A percentile compares a stretch with the other conserved stretches of the same genome.
These are phyloP conservation scores for Ypsolopha sequella DNA, from an alignment of 2,888 invertebrate species.

Conservation along the genomic window DNA sequence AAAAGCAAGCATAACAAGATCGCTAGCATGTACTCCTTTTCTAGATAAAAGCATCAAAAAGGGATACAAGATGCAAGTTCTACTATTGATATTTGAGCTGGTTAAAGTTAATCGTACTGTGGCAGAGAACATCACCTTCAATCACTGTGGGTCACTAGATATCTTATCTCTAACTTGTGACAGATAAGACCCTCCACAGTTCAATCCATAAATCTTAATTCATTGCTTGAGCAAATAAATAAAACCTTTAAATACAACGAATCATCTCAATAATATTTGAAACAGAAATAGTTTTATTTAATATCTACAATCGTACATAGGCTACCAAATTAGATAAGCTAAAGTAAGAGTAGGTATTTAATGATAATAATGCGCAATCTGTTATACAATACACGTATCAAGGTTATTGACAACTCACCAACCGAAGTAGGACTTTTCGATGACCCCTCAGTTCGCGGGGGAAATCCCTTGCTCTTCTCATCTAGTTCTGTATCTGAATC, in stretches of 20 bases:
- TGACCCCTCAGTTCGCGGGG: slow-evolving; percentile 54
- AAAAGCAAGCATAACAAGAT: no score
- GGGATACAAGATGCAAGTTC: no score
- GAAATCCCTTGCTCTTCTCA: slow-evolving; percentile 55
- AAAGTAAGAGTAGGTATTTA: not conserved
- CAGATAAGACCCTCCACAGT: slow-evolving; percentile 42
- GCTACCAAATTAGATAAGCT: not conserved
- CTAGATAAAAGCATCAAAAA: no score
- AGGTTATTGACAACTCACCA: slow-evolving; percentile 37
- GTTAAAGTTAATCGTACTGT: no score
- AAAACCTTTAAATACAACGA: slow-evolving; percentile 6
- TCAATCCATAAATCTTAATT: slow-evolving; percentile 2
- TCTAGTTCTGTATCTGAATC: slow-evolving; percentile 80
- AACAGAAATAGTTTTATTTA: not conserved
- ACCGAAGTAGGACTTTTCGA: slow-evolving; percentile 78
- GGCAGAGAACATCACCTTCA: slow-evolving; percentile 35
- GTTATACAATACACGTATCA: not conserved
- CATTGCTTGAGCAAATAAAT: slow-evolving; percentile 17
- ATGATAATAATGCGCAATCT: not conserved
- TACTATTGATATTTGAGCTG: no score
- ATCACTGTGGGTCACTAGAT: slow-evolving; percentile 35
- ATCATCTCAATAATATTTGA: not conserved
- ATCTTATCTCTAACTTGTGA: slow-evolving; percentile 48
- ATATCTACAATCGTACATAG: not conserved
- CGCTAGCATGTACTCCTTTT: no score